phyloP scores from a whole-genome alignment of 2,888 invertebrate genomes.

The Pammene fasciana region DNA sequence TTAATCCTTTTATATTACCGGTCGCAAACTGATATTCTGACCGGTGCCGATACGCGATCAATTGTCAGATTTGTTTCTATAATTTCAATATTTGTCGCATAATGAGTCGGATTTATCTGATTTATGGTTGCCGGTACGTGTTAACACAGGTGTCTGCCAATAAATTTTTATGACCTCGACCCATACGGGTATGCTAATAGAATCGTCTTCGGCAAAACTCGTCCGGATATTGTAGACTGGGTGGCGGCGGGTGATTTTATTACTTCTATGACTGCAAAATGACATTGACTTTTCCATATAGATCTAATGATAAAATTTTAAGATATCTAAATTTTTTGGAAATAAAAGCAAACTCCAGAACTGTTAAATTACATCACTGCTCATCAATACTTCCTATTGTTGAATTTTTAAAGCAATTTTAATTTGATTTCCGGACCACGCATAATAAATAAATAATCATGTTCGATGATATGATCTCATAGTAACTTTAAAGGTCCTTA shows the following conservation, averaged over 20 bases:
- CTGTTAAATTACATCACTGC: constrained; percentile 27
- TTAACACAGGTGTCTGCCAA: constrained; percentile 73
- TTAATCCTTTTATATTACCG: constrained; percentile 13
- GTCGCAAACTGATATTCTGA: constrained; percentile 31
- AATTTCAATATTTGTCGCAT: constrained; percentile 54
- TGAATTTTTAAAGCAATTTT: constrained; percentile 1
- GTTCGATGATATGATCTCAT: not conserved
- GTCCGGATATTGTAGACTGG: constrained; percentile 72
- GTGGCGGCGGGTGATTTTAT: constrained; percentile 72
- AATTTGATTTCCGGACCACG: constrained; percentile 11
- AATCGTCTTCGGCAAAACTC: constrained; percentile 63
- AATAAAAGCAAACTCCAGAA: constrained; percentile 7
- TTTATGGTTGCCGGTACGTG: constrained; percentile 69
- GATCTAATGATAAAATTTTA: constrained; percentile 15
- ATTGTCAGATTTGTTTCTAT: constrained; percentile 55
- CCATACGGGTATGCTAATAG: constrained; percentile 73
- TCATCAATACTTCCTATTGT: not conserved
- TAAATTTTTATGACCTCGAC: constrained; percentile 77
- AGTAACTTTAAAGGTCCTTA: not conserved
- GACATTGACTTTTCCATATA: constrained; percentile 45
- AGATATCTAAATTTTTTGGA: not conserved
- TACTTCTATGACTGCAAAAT: constrained; percentile 47
- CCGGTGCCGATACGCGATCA: constrained; percentile 43
- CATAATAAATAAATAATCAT: constrained; percentile 1
- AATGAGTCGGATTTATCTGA: constrained; percentile 63